Evolutionary conservation across 2,113 vertebrate species (phyloP).

Genomic region (Elephas maximus): DNA sequence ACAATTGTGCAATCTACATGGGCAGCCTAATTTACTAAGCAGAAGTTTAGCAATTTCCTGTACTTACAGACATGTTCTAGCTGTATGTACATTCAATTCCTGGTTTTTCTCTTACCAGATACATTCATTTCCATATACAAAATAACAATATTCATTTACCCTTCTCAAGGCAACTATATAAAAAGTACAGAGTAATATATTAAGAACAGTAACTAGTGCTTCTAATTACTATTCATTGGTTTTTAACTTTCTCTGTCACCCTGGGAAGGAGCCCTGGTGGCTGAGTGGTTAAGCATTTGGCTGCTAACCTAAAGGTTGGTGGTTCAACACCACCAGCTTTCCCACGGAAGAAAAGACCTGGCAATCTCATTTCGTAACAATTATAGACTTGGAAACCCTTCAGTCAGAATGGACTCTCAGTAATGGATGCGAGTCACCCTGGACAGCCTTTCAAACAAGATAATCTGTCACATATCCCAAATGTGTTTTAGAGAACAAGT

Average conservation of each 20-base stretch:
- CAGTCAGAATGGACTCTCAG: too few relatives aligned
- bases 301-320: too few relatives aligned
- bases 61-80: neutral
- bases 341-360: too few relatives aligned
- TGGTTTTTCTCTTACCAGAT: neutral
- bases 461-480: rapidly evolving
- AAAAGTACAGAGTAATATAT: rapidly evolving
- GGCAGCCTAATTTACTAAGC: neutral
- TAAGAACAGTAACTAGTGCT: rapidly evolving
- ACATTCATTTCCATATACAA: neutral
- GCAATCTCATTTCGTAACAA: too few relatives aligned
- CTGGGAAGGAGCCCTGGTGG: too few relatives aligned
- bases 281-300: too few relatives aligned
- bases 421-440: too few relatives aligned
- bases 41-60: conserved; percentile 53
- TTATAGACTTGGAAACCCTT: too few relatives aligned
- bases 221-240: rapidly evolving
- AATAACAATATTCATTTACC: neutral
- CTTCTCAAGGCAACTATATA: rapidly evolving
- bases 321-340: too few relatives aligned
- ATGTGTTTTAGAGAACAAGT: rapidly evolving
- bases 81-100: neutral
- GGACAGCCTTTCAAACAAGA: neutral
- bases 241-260: neutral
- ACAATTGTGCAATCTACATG: neutral